Percentiles rank a stretch among this genome's conserved stretches.
phyloP scores from a whole-genome alignment of 2,797 vertebrate species.

The Xenops minutus region DNA sequence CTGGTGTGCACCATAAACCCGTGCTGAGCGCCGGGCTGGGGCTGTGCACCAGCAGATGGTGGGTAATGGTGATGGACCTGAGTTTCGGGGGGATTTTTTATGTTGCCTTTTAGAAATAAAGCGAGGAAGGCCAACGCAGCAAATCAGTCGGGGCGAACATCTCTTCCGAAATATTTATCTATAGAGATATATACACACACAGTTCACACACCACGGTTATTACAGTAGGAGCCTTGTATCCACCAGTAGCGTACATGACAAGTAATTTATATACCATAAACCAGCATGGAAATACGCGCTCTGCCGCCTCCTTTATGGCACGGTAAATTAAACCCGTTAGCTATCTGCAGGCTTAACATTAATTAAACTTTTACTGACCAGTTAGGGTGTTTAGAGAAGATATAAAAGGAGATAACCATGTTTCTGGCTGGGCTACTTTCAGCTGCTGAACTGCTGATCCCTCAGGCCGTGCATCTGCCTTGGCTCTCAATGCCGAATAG shows the following conservation, averaged over 20 bases:
- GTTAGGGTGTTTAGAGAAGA: not conserved
- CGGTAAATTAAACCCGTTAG: conserved; percentile 47
- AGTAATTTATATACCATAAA: conserved; percentile 57
- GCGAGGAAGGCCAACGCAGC: conserved; percentile 5
- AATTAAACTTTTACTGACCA: conserved; percentile 33
- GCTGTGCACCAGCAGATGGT: not conserved
- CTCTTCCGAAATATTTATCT: not conserved
- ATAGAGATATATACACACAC: not conserved
- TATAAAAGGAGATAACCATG: not conserved
- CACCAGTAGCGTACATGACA: not conserved
- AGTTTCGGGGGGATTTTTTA: not conserved
- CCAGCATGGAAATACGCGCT: not conserved
- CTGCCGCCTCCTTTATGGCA: conserved; percentile 28
- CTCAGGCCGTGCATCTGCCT: not conserved
- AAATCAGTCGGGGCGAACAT: not conserved
- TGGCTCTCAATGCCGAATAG: not conserved
- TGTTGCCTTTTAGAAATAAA: conserved; percentile 25
- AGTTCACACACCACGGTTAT: not conserved
- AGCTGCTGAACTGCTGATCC: not conserved
- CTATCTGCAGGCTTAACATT: conserved; percentile 30
- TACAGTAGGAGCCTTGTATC: not conserved
- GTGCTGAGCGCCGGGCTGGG: not conserved
- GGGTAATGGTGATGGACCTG: not conserved
- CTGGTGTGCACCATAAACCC: not conserved
- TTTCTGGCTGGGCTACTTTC: conserved; percentile 9